Conservation (phyloP, 2,797 vertebrate genomes). For the Cichlasoma orientale region DNA sequence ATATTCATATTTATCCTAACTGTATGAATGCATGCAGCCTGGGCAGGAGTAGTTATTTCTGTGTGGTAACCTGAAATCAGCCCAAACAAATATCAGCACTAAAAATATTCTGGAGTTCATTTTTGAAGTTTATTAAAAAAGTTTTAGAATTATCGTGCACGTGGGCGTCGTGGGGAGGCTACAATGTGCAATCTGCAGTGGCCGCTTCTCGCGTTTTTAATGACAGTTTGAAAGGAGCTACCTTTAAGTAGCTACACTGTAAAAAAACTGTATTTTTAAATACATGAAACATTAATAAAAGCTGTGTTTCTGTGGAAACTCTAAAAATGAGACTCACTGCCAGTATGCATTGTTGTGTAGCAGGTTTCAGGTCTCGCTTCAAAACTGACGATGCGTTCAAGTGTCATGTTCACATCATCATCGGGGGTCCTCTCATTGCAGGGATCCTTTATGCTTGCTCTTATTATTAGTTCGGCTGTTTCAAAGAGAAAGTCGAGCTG, state of each 20-base stretch:
- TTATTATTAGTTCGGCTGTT: background rate
- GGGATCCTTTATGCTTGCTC: background rate
- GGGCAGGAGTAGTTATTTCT: constrained; percentile 7
- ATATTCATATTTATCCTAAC: constrained; percentile 50
- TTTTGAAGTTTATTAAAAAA: background rate
- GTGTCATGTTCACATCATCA: background rate
- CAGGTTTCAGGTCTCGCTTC: background rate
- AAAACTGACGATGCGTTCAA: background rate
- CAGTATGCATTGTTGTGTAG: background rate
- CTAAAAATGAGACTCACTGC: background rate
- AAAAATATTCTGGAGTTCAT: constrained; percentile 1
- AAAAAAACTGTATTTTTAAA: background rate
- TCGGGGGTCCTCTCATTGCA: background rate
- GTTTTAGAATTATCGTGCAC: background rate
- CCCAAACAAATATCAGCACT: background rate
- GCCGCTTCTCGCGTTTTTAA: background rate
- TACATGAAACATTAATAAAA: no score
- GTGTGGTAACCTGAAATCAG: background rate
- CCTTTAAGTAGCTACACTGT: background rate
- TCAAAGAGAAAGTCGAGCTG: no score
- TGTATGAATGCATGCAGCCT: constrained; percentile 15
- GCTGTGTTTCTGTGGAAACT: no score
- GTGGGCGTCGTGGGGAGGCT: background rate
- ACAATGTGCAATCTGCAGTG: background rate
- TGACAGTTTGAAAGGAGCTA: background rate